Evolutionary conservation across 2,888 invertebrate genomes (phyloP), one percentile per base, ranked within the genome.

Genomic region (Sinentomon sp.): DNA sequence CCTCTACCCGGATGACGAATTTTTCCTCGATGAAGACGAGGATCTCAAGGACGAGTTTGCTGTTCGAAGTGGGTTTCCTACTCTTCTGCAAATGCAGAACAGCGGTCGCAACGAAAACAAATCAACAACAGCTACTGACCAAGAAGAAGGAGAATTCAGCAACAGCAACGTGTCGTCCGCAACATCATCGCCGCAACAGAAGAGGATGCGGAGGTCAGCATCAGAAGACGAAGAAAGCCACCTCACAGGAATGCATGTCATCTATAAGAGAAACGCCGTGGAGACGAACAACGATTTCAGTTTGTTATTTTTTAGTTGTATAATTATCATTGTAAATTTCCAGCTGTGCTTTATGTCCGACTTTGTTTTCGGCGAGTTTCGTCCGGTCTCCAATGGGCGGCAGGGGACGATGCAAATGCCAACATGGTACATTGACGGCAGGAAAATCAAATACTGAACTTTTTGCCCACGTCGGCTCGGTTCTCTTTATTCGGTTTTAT

Each of bases 321-420:
- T n/a, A n/a, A n/a, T n/a, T n/a, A n/a, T n/a, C n/a, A n/a, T n/a
- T n/a, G n/a, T n/a, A n/a, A n/a, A n/a, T n/a, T n/a, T n/a, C n/a
- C n/a, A n/a, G n/a, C n/a, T n/a, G n/a, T n/a, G n/a, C n/a, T n/a
- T n/a, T n/a, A n/a, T n/a, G n/a, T n/a, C n/a, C n/a, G n/a, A n/a
- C n/a, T n/a, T n/a, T n/a, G 82, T 82, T 58, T 82, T 74, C 53
- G 75, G 80, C 80, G 55, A 64, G 67, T 45, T 24, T 19, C 19
- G n/a, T n/a, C n/a, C n/a, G n/a, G n/a, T n/a, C n/a, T n/a, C n/a
- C n/a, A n/a, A n/a, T n/a, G n/a, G n/a, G n/a, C n/a, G n/a, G n/a
- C n/a, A n/a, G n/a, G n/a, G n/a, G n/a, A n/a, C n/a, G n/a, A n/a
- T n/a, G n/a, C n/a, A n/a, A n/a, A n/a, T n/a, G n/a, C n/a, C n/a